Conservation (phyloP, 2,888 invertebrate genomes). For the Andrena camellia region DNA sequence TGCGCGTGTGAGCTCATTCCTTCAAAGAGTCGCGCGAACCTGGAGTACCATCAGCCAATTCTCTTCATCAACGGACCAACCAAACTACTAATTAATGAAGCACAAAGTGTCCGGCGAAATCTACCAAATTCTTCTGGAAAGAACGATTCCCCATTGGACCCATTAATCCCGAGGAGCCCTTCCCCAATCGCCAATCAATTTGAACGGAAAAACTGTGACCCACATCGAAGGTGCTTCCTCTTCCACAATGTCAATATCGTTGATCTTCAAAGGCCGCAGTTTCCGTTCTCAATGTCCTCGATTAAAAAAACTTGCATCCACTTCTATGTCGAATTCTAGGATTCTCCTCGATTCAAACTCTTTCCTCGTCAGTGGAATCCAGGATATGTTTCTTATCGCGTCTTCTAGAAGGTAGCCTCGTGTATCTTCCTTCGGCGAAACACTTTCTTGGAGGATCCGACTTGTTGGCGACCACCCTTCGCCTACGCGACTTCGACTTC, state of each 20-base stretch:
- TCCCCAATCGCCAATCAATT: background rate
- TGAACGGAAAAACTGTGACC: background rate
- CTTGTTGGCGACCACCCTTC: constrained; percentile 11
- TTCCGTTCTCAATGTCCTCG: background rate
- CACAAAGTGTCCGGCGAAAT: background rate
- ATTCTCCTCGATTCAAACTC: too few relatives aligned
- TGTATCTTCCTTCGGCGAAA: background rate
- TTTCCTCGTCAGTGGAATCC: too few relatives aligned
- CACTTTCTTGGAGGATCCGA: background rate
- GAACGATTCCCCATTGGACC: background rate
- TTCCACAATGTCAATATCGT: background rate
- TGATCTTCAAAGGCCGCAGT: background rate
- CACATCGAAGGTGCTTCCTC: background rate
- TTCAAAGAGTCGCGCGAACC: constrained; percentile 13
- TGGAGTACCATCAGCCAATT: background rate
- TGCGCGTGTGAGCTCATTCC: constrained; percentile 72
- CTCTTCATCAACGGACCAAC: background rate
- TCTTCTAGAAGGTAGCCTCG: background rate
- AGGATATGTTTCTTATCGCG: background rate
- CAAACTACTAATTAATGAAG: background rate
- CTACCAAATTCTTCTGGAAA: background rate
- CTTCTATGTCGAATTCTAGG: too few relatives aligned
- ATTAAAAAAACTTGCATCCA: too few relatives aligned
- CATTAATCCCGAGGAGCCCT: background rate
- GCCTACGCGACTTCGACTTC: constrained; percentile 17